Evolutionary conservation across 2,888 invertebrate species (phyloP), one percentile per base, ranked within the genome.

Genomic region (Ophioninae sp.): DNA sequence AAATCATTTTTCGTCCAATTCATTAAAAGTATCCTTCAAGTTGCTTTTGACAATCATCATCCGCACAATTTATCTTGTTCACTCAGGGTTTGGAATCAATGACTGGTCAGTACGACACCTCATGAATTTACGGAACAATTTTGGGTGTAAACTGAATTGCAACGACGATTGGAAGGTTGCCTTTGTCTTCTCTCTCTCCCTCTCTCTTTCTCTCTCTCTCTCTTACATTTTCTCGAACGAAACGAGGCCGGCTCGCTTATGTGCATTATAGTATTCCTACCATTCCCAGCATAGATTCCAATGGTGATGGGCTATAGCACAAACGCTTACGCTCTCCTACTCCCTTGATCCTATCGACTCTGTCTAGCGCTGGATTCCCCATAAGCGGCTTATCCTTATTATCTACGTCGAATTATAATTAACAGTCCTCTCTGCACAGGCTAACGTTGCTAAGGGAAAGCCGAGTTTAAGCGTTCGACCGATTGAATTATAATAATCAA

Each of bases 381-480:
- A 80, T 89, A 90, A 91, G 89, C 89, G 84, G 89, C 91, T 91
- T 91, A 90, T 83, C 86, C 89, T 90, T 89, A 91, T 91, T 91
- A 91, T 89, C 88, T 87, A 89, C 87, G 85, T 90, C 86, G 88
- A 89, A 90, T 89, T 89, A 90, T 89, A 89, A 90, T 89, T 89
- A 90, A 90, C 88, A 86, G 86, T 77, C 84, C 85, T 73, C 87
- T 61, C 73, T 70, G 56, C 68, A 61, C 82, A 41, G 84, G 50
- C 75, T 70, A 76, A 69, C 77, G 81, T 78, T 75, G 67, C 68
- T 68, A 59, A 75, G 82, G 64, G 69, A 59, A 44, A 69, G 78
- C 39, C 44, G 82, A 82, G 61, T 57, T 73, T 72, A 81, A 68
- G 67, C 73, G 73, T 64, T 21, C 75, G 17, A 57, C 59, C 59